Evolutionary conservation across 2,888 invertebrate genomes (phyloP).

Genomic region (Phaedon cochleariae): DNA sequence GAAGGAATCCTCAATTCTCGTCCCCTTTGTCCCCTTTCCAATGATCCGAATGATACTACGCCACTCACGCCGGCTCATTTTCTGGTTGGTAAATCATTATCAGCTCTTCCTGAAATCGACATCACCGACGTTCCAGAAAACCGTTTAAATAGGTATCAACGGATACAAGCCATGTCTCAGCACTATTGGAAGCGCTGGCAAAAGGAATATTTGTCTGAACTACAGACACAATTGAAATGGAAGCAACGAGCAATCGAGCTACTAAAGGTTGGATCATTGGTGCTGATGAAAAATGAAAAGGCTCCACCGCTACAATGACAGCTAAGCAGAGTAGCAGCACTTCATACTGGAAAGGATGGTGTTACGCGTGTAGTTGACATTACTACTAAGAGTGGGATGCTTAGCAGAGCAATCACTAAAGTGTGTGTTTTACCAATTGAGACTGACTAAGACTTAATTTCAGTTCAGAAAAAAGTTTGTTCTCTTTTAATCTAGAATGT

Average conservation of each 20-base stretch:
- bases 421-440: conserved; percentile 27
- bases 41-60: conserved; percentile 24
- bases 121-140: conserved; percentile 11
- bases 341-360: conserved; percentile 36
- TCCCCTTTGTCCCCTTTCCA: conserved; percentile 30
- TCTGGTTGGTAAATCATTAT: conserved; percentile 26
- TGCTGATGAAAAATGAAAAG: conserved; percentile 36
- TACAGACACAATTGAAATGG: conserved; percentile 37
- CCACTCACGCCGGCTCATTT: conserved; percentile 36
- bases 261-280: no score
- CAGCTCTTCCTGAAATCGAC: conserved; percentile 29
- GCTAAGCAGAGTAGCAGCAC: no score
- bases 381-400: conserved; percentile 14
- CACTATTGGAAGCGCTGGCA: no score
- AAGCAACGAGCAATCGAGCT: not conserved
- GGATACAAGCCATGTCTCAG: conserved; percentile 21
- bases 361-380: conserved; percentile 31
- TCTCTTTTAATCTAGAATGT: no score
- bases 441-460: no score
- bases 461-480: no score
- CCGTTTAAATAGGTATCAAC: conserved; percentile 17
- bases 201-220: conserved; percentile 33
- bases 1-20: conserved; percentile 41
- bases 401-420: conserved; percentile 21
- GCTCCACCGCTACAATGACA: conserved; percentile 28